A percentile compares a stretch with the other conserved stretches of the same genome.
phyloP scores from a whole-genome alignment of 2,797 vertebrate species.

The Choloepus didactylus region DNA sequence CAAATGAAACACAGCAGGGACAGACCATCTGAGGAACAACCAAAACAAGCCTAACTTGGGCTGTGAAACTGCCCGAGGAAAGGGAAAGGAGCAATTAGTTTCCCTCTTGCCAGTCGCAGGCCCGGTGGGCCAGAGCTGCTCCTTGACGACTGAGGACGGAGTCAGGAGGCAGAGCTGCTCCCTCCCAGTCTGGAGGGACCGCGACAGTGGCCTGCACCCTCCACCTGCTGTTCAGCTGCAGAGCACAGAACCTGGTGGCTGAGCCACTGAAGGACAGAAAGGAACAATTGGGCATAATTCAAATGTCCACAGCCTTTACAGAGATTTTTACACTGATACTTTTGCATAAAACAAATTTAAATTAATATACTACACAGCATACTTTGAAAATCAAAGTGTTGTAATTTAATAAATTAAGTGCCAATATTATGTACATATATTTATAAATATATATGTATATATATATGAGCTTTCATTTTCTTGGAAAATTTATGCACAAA shows the following conservation, averaged over 20 bases:
- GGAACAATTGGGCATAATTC: neutral
- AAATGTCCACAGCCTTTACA: neutral
- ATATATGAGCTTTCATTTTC: slow-evolving; percentile 29
- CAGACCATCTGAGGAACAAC: neutral
- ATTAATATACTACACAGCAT: neutral
- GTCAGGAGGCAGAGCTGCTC: neutral
- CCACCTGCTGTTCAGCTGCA: neutral
- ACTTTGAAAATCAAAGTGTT: neutral
- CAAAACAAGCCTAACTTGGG: neutral
- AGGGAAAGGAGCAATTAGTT: neutral
- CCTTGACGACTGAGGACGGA: neutral
- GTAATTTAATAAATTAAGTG: neutral
- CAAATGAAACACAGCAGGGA: neutral
- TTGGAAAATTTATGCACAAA: neutral
- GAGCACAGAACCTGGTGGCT: too few species aligned
- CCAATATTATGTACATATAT: neutral
- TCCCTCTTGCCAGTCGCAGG: rapidly evolving
- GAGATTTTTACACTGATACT: neutral
- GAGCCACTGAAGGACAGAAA: neutral
- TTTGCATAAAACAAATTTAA: neutral
- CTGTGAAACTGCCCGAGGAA: neutral
- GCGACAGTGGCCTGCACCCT: neutral
- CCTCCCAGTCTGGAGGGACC: neutral
- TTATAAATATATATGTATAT: neutral
- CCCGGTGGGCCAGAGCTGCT: neutral